Base-by-base conservation (phyloP, 2,888 invertebrate species). In the Neoascia interrupta region DNA sequence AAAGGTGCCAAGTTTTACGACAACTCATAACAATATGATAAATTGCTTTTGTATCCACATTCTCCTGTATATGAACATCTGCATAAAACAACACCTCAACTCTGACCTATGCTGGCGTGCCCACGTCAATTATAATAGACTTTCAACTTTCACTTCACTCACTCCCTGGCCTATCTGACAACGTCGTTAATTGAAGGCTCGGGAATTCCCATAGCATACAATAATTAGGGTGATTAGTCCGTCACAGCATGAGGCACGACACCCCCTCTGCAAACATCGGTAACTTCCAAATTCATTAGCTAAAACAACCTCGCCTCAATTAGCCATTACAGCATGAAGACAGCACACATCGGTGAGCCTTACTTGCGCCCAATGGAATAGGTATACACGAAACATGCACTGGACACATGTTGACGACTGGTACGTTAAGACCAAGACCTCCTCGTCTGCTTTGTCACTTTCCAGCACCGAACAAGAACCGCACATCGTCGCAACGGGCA, bases 291-390 rank as follows among this genome's bases (percentile, higher is more conserved):
- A 79, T 73, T 79, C 79, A 79, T 79, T 79, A 79, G 73, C 61
- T 68, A 73, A 73, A 79, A 60, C 72, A 79, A 73, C 79, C 61
- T 68, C 79, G 68, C 73, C 79, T 73, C 79, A 79, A 79, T 79
- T 79, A 79, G 72, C 61, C 61, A n/a, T 39, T 21, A 73, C 79
- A 79, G 73, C 73, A 79, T 73, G 61, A 79, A 79, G 61, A 54
- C 73, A 72, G 68, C 73, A 79, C 56, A 79, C 61, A 61, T 73
- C 79, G 79, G n/a, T 72, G 79, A 79, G 73, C 21, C 54, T 76
- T 60, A 72, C 72, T 76, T 76, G 64, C 64, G 72, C 64, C 16
- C 45, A 39, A 36, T 51, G 66, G 43, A 61, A 69, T n/a, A n/a
- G n/a, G n/a, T n/a, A n/a, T 61, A 64, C 66, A 68, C 47, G 66